These are phyloP conservation scores for Calliphora vomitoria DNA, from an alignment of 2,888 invertebrate species.

Conservation along the genomic window DNA sequence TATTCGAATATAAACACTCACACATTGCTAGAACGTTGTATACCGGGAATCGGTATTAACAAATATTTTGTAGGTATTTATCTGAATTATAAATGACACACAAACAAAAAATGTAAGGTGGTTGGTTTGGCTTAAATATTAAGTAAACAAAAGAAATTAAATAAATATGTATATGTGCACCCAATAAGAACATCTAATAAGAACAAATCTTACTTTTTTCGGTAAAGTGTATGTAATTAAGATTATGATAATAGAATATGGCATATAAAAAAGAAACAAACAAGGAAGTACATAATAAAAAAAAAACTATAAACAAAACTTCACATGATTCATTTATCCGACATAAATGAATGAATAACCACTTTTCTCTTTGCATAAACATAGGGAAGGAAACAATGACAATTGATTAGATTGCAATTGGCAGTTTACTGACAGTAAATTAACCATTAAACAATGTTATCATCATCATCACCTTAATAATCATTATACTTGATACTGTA, in stretches of 20 bases:
- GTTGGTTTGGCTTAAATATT: neutral
- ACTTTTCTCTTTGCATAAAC: neutral
- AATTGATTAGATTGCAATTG: conserved; percentile 66
- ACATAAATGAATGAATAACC: conserved; percentile 1
- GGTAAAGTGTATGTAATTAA: neutral
- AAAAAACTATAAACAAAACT: neutral
- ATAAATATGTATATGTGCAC: too few relatives aligned
- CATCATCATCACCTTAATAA: conserved; percentile 18
- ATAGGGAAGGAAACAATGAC: conserved; percentile 29
- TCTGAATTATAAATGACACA: neutral
- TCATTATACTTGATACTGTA: neutral
- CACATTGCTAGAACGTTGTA: too few relatives aligned
- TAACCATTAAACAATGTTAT: conserved; percentile 57
- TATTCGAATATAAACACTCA: too few relatives aligned
- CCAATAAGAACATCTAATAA: neutral
- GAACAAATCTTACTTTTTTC: neutral
- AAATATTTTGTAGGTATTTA: too few relatives aligned
- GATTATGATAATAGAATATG: neutral
- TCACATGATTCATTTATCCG: conserved; percentile 52
- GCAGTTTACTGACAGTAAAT: conserved; percentile 55
- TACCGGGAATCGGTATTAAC: too few relatives aligned
- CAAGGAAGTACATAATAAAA: conserved; percentile 9
- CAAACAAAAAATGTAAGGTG: neutral
- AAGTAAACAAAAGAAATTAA: conserved; percentile 5
- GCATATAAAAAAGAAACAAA: neutral